Conservation (phyloP, 2,113 vertebrate species). For the Acrocephalus kingi region DNA sequence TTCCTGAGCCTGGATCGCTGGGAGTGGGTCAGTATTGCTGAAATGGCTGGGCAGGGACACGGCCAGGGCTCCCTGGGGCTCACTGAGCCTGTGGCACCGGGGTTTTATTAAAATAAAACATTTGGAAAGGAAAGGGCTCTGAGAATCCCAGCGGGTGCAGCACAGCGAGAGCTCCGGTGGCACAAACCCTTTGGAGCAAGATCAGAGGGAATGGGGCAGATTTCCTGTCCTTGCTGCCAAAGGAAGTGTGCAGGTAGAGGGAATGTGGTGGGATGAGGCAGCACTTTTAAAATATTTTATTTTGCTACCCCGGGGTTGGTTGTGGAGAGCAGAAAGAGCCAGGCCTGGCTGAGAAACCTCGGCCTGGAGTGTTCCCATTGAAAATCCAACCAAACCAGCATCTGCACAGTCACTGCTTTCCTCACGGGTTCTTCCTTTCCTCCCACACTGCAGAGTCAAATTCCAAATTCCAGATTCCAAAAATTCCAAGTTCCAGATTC, state of each 20-base stretch:
- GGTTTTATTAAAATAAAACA: no score
- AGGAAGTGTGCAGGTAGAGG: fast-evolving
- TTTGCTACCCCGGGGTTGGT: fast-evolving
- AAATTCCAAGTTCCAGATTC: no score
- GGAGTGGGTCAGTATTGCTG: fast-evolving
- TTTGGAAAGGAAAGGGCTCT: fast-evolving
- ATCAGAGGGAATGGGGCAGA: fast-evolving
- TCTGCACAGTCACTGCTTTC: neutral
- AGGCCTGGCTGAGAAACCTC: neutral
- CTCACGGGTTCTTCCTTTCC: neutral
- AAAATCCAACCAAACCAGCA: fast-evolving
- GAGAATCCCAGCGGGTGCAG: neutral
- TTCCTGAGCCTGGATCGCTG: fast-evolving
- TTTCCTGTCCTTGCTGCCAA: neutral
- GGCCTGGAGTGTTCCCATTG: fast-evolving
- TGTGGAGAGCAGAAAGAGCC: neutral
- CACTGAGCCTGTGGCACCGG: neutral
- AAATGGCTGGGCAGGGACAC: neutral
- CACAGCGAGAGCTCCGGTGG: neutral
- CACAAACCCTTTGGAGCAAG: fast-evolving
- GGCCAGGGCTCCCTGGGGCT: neutral
- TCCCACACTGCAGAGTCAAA: fast-evolving
- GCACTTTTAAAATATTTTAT: fast-evolving
- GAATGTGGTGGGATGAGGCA: neutral
- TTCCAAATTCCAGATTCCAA: no score